These are phyloP conservation scores for Drosophila longiperda DNA, from an alignment of 2,888 invertebrate species.

Conservation along the genomic window DNA sequence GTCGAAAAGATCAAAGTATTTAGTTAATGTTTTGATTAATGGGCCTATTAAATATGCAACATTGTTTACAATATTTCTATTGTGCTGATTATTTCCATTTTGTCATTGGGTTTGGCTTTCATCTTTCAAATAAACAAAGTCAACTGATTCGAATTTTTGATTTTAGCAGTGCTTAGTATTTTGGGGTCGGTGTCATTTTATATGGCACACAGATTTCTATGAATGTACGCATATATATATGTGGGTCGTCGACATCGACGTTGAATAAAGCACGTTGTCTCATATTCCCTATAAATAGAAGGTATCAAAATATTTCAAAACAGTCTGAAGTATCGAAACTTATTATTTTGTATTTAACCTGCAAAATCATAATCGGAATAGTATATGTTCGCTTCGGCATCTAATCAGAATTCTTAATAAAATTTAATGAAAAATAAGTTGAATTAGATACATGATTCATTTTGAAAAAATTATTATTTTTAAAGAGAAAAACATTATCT, in stretches of 20 bases:
- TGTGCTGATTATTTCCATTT: slow-evolving; percentile 29
- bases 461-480: not conserved
- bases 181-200: slow-evolving; percentile 30
- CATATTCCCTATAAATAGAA: slow-evolving; percentile 21
- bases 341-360: not conserved
- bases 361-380: not conserved
- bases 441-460: not conserved
- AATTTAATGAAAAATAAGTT: not conserved
- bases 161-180: slow-evolving; percentile 12
- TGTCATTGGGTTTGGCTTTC: slow-evolving; percentile 49
- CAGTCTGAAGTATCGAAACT: not conserved
- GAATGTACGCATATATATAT: slow-evolving; percentile 21
- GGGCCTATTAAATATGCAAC: slow-evolving; percentile 6
- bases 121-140: slow-evolving; percentile 66
- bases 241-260: slow-evolving; percentile 68
- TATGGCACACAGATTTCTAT: slow-evolving; percentile 11
- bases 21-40: slow-evolving; percentile 26
- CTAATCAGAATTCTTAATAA: not conserved
- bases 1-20: not conserved
- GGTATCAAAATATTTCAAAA: not conserved
- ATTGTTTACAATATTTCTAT: slow-evolving; percentile 41
- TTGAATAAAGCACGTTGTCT: not conserved
- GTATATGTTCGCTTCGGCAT: not conserved
- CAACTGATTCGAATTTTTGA: slow-evolving; percentile 56
- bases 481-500: slow-evolving; percentile 7